Evolutionary conservation across 2,888 invertebrate species (phyloP), one percentile per base, ranked within the genome.

Genomic region (Pammene fasciana): DNA sequence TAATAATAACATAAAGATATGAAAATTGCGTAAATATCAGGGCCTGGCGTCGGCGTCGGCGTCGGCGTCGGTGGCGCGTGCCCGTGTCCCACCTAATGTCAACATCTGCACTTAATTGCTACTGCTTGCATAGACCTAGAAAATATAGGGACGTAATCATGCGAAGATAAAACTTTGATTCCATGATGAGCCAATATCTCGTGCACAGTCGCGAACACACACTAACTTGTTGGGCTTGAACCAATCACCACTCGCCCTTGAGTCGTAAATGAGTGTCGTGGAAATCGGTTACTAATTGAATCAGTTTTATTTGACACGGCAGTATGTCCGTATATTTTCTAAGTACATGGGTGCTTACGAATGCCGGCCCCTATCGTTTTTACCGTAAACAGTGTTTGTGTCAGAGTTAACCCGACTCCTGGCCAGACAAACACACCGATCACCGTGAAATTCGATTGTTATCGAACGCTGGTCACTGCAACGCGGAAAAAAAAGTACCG

Each of bases 351-450:
- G 26, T 26, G 26, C 26, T 26, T 26, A 26, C 26, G 67, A 78
- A 76, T 76, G 75, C 71, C 57, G 67, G 59, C 70, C 73, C 73
- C 73, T 61, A 72, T 72, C 70, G 75, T 76, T 76, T 78, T 78
- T 77, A 78, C 76, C 72, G 76, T 79, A 76, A 75, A 75, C 72
- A 66, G 74, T 75, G 72, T 72, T 73, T 68, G 66, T 75, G 78
- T 75, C 48, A 61, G 73, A 78, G 78, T 78, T 77, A 78, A 78
- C 76, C 78, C 74, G 75, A 73, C 72, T 72, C 75, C 74, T 74
- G 74, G 26, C 26, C 26, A 78, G 76, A 77, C 78, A 79, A 77
- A 75, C 74, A 73, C 71, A 67, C 72, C 65, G 43, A 65, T 60
- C 60, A 55, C 54, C 65, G 65, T 55, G 55, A 55, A 59, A 70